Base-by-base conservation (phyloP, 2,888 invertebrate genomes). In the Ypsolopha sequella region DNA sequence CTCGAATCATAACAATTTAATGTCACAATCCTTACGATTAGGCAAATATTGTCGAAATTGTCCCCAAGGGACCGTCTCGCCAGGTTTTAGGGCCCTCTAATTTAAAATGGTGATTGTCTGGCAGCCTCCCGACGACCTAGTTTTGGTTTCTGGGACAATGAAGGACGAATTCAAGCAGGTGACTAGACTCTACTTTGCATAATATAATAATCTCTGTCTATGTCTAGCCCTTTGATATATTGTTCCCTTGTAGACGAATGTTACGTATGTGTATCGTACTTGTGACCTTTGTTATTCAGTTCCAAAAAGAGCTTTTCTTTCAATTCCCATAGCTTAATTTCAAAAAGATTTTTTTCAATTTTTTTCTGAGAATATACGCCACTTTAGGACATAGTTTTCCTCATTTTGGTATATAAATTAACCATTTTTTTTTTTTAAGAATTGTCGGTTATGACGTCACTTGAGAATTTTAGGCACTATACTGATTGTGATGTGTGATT, bases 61-160 rank as follows among this genome's bases (percentile, higher is more conserved):
- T 14, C 36, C 14, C 7, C 47, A 14, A 14, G 47, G 36, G 47
- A 47, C 34, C 47, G 47, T 36, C 47, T 36, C 43, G 43, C 13
- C 43, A 36, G 24, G 24, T 24, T 24, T 24, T 13, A 47, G 47
- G 49, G 39, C n/a, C 14, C 49, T 14, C 49, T 49, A 39, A 85
- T 84, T 84, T 82, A 73, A 80, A 82, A 80, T 82, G 77, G 74
- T 81, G 80, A 82, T 82, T 76, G 82, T 84, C 82, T 80, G 78
- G 73, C 67, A 73, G 73, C 73, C 77, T 75, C 65, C 71, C 64
- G 69, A 50, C 72, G 85, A 80, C 85, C 85, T 77, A 85, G 67
- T 78, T 84, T 70, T 68, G 59, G 72, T 70, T 72, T 69, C 73
- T 76, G 73, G 77, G 74, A 64, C 77, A 60, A 58, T 61, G 73